Conservation (phyloP, 2,797 vertebrate species). For the Clamator glandarius region DNA sequence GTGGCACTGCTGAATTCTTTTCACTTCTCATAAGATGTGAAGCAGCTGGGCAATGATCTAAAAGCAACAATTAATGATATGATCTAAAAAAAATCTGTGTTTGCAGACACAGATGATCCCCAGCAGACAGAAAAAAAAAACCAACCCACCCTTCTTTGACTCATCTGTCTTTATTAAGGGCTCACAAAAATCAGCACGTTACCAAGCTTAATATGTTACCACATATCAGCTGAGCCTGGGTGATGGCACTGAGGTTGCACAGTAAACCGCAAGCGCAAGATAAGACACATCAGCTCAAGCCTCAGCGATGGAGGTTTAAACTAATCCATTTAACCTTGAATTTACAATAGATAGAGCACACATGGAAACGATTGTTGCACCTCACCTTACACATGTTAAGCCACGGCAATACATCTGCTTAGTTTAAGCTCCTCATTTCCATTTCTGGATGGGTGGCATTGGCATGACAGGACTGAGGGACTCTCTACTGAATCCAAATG, state of each 20-base stretch:
- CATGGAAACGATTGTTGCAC: fast-evolving
- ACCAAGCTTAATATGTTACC: not conserved
- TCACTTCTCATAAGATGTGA: not conserved
- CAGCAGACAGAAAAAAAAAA: not conserved
- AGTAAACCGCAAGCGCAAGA: not conserved
- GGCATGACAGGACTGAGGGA: not conserved
- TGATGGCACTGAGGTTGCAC: not conserved
- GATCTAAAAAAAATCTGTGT: not conserved
- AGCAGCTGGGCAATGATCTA: not conserved
- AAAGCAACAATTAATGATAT: not conserved
- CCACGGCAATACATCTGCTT: not conserved
- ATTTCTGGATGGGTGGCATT: not conserved
- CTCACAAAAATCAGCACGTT: not conserved
- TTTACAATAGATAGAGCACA: not conserved
- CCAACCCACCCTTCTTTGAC: not conserved
- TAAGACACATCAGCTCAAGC: not conserved
- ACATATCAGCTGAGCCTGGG: not conserved
- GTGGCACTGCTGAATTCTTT: not conserved
- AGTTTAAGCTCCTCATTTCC: not conserved
- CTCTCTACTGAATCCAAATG: not conserved
- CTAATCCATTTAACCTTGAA: constrained; percentile 39
- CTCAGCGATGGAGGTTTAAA: not conserved
- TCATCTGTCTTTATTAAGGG: not conserved
- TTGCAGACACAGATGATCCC: not conserved
- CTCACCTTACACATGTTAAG: not conserved